Evolutionary conservation across 2,888 invertebrate genomes (phyloP), one percentile per base, ranked within the genome.

Genomic region (Mesochorus sp.): DNA sequence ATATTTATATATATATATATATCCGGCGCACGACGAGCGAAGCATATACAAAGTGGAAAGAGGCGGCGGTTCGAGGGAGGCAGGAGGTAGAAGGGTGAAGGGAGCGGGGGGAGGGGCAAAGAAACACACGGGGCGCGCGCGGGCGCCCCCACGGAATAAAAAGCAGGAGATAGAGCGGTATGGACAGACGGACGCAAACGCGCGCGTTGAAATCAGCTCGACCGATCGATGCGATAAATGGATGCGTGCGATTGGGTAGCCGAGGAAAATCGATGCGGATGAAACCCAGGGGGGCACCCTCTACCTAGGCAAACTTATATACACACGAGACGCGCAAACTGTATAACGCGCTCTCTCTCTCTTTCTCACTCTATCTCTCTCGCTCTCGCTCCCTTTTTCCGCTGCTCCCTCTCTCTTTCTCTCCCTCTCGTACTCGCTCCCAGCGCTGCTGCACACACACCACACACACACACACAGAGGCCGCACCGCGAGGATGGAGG

Each of bases 201-300:
- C 88, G n/a, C n/a, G n/a, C n/a, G n/a, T n/a, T 88, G 87, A 89
- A 90, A 89, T 89, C 89, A 89, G 90, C 89, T 89, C 88, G 86
- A 85, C 87, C 92, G 93, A 94, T 95, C 95, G 94, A 95, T 95
- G 93, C 93, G 94, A 95, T 95, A 95, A 94, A 95, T 93, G 94
- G 93, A 94, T 94, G 93, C 93, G 93, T 94, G 94, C 93, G 94
- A 94, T 94, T 93, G 93, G 72, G 93, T 92, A 89, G 90, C 86
- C 88, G 86, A 85, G 78, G 89, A 90, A 90, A 90, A 90, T 90
- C 90, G 91, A 90, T 90, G 88, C 71, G 59, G 71, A 61, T 64
- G 61, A 67, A 79, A 73, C 64, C 79, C 74, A 76, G 84, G 85
- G 85, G 86, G 53, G n/a, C n/a, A n/a, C 84, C 87, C 85, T 84